A percentile compares a stretch with the other conserved stretches of the same genome.
Evolutionary conservation across 2,113 vertebrate species (phyloP).

Genomic region (Dipodomys spectabilis): DNA sequence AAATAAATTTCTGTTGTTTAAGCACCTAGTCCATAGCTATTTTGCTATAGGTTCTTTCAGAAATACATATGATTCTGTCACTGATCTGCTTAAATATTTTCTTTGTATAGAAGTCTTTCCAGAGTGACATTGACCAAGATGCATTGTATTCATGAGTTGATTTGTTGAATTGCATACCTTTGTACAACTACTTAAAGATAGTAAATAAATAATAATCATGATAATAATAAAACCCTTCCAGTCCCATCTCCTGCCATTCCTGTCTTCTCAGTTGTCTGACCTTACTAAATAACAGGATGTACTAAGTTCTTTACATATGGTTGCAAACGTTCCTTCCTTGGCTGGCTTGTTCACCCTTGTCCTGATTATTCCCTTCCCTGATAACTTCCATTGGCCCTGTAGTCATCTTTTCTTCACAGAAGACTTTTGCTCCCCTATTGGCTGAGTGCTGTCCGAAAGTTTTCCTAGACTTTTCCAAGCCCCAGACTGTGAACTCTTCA

Average conservation of each 20-base stretch:
- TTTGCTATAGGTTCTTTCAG: not conserved
- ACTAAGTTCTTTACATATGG: not conserved
- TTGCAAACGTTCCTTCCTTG: not conserved
- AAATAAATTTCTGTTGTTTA: constrained; percentile 18
- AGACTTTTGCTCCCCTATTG: not conserved
- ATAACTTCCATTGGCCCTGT: not conserved
- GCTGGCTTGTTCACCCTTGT: not conserved
- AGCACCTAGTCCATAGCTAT: not conserved
- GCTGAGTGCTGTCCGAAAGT: not conserved
- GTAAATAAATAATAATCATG: no score
- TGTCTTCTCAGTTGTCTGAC: not conserved
- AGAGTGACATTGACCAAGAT: no score
- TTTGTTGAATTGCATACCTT: no score
- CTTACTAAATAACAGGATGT: not conserved
- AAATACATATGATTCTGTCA: not conserved
- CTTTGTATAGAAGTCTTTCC: not conserved
- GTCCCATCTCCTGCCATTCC: not conserved
- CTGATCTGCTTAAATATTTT: not conserved
- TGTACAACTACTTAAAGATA: no score
- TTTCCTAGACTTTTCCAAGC: not conserved
- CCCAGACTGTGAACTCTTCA: not conserved
- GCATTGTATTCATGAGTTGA: no score
- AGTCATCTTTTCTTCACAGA: not conserved
- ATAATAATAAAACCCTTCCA: no score
- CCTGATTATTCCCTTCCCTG: not conserved